Evolutionary conservation across 30 jellyfish, hydroid and myxozoan species (phyloP), one percentile per base, ranked within the genome.

Genomic region (Turritopsis rubra): DNA sequence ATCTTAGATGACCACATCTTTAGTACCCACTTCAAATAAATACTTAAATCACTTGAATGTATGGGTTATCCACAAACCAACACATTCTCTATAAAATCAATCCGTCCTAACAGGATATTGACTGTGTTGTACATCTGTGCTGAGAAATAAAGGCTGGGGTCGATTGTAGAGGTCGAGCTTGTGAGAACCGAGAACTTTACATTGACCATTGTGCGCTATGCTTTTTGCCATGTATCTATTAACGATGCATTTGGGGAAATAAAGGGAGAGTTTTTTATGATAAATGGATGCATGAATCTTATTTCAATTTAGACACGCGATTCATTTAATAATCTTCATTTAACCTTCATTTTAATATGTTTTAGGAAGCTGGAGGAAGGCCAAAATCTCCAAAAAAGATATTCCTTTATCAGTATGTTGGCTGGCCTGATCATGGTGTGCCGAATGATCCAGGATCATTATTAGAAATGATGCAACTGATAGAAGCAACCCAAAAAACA

Each of bases 341-440:
- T 68, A 68, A 68, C 9, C 30, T n/a, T 1, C n/a, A 25, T n/a
- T 26, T 18, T 79, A 31, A 41, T n/a, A n/a, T n/a, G n/a, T 79
- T 80, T 31, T 65, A 80, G 87, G 54, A 24, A 9, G 68, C 75
- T 54, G 86, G 91, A 25, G 89, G 92, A 0, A 86, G 89, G n/a
- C 75, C 92, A 8, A 85, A 82, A 65, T 91, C 92, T 18, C 89
- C 91, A 1, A 85, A 95, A 70, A 90, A 90, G 54, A 90, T 90
- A 53, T 90, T 85, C 75, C 90, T 75, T 81, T 90, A 81, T 72
- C 97, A 90, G 75, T 90, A 75, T 72, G 78, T 89, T 27, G 95
- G 89, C 71, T 90, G 97, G 97, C 97, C 97, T 17, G 97, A 90
- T 80, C 97, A 90, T 53, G 97, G 97, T 76, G 95, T 86, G 18